Evolutionary conservation across 1,140 invertebrate species (phyloP), one percentile per base, ranked within the genome.

Genomic region (Scaptomyza hsui): DNA sequence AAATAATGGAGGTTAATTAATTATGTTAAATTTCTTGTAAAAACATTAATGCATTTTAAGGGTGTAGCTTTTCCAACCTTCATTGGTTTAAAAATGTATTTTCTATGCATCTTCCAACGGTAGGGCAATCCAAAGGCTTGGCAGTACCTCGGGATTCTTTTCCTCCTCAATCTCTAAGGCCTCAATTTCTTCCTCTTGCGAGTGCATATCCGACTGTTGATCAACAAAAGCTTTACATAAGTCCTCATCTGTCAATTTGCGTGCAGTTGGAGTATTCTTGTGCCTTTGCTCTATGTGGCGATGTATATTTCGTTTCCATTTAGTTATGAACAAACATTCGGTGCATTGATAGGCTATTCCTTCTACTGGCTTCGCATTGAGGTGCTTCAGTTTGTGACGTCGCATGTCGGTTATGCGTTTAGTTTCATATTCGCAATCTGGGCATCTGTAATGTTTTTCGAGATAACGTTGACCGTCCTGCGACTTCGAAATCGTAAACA

Each of bases 251-350:
- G 18, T 0, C 7, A 10, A 6, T 5, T 32, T 32, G 7, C 9
- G 3, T 13, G 4, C 9, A 26, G 19, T 9, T 6, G 35, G 4
- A 3, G 4, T 26, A 4, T 26, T 26, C 1, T 41, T 49, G 29
- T 71, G 68, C n/a, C 37, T 55, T 4, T 6, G 26, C 26, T 52
- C 26, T 45, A 65, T 44, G 47, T 71, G 68, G 0, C 68, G 52
- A 4, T 19, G 16, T 39, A 71, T 71, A 10, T 71, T 65, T 0
- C 51, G 61, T 15, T 57, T 65, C 68, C 68, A 71, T 24, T 71
- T 71, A 0, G 61, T 57, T 3, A 65, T 47, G 16, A 71, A 71
- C 0, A 26, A 29, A 16, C 68, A 71, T 7, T 57, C 45, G 21
- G 53, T 29, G 6, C 68, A 71, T 10, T 65, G 63, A 7, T 56